A percentile compares a stretch with the other conserved stretches of the same genome.
Evolutionary conservation across 2,888 invertebrate genomes (phyloP).

Genomic region (Euplexia lucipara): DNA sequence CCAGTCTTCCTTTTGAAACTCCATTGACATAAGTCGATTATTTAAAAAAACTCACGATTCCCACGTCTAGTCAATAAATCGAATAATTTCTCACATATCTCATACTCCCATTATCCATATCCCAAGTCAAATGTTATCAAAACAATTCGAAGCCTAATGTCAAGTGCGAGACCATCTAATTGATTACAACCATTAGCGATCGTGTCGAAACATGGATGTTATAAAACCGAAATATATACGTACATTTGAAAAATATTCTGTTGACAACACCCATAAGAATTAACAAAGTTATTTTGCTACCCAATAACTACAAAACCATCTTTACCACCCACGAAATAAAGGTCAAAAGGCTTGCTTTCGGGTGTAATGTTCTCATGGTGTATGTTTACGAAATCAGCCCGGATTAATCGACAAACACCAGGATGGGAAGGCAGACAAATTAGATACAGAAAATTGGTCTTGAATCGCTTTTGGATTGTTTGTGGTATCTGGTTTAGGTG

Average conservation of each 20-base stretch:
- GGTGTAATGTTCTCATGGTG: conserved; percentile 46
- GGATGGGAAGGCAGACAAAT: conserved; percentile 85
- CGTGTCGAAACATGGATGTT: conserved; percentile 85
- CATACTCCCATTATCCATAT: conserved; percentile 59
- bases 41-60: conserved; percentile 30
- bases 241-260: conserved; percentile 84
- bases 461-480: conserved; percentile 74
- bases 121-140: conserved; percentile 62
- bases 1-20: not conserved
- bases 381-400: conserved; percentile 81
- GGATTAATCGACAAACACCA: conserved; percentile 84
- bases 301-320: conserved; percentile 41
- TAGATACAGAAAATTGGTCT: conserved; percentile 85
- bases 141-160: conserved; percentile 66
- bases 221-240: conserved; percentile 82
- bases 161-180: conserved; percentile 78
- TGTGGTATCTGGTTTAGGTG: conserved; percentile 70
- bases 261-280: conserved; percentile 80
- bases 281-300: conserved; percentile 50
- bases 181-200: conserved; percentile 87
- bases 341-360: not conserved
- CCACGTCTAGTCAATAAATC: conserved; percentile 43
- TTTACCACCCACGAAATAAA: conserved; percentile 40
- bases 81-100: conserved; percentile 57
- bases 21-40: not conserved